Percentiles rank a stretch among this genome's conserved stretches.
These are phyloP conservation scores for Scartelaos histophorus DNA, from an alignment of 2,113 vertebrate species.

Conservation along the genomic window DNA sequence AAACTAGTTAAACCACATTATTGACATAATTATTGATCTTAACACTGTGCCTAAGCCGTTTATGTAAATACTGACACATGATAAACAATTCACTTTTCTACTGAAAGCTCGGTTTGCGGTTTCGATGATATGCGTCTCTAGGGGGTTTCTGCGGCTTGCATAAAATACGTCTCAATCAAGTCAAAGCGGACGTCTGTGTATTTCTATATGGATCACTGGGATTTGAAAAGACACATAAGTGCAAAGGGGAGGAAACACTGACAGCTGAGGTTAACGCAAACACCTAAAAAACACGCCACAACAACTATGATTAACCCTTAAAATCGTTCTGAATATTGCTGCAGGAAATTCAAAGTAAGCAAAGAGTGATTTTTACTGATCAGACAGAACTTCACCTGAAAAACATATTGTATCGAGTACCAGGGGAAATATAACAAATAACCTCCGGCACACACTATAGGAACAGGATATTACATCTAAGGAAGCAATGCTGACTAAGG, in stretches of 20 bases:
- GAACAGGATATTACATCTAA: conserved; percentile 70
- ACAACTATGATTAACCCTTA: conserved; percentile 8
- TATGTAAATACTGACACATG: conserved; percentile 22
- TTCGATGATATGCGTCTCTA: conserved; percentile 22
- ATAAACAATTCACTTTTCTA: conserved; percentile 28
- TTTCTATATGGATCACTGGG: conserved; percentile 22
- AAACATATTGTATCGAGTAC: conserved; percentile 47
- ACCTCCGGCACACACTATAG: conserved; percentile 53
- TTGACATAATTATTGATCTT: conserved; percentile 34
- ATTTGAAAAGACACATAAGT: conserved; percentile 21
- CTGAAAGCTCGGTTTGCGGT: conserved; percentile 16
- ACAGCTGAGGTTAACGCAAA: conserved; percentile 14
- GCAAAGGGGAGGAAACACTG: not conserved
- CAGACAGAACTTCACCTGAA: conserved; percentile 46
- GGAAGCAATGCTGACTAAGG: conserved; percentile 67
- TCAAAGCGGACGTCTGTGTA: conserved; percentile 14
- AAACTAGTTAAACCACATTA: conserved; percentile 39
- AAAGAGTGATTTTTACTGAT: conserved; percentile 40
- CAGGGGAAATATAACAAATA: conserved; percentile 73
- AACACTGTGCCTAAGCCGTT: conserved; percentile 4
- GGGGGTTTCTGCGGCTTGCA: conserved; percentile 27
- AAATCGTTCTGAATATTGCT: conserved; percentile 19
- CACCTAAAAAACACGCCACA: conserved; percentile 8
- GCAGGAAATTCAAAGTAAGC: conserved; percentile 38
- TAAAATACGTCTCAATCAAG: conserved; percentile 15